These are phyloP conservation scores for Drosophila stalkeri DNA, from an alignment of 2,888 invertebrate genomes.

Conservation along the genomic window DNA sequence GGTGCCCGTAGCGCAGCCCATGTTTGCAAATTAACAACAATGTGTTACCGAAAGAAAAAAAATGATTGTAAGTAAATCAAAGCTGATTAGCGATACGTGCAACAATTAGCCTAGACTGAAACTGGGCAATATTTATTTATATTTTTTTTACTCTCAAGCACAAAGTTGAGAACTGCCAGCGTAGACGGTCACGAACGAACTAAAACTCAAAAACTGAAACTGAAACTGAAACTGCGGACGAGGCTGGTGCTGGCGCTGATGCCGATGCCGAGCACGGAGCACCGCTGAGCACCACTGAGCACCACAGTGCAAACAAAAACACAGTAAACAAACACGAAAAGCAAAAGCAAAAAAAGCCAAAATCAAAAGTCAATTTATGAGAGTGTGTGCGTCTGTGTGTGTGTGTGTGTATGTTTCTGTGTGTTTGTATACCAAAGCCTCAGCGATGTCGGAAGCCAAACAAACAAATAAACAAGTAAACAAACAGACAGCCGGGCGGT, in stretches of 20 bases:
- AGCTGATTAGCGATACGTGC: slow-evolving; percentile 58
- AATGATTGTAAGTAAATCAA: slow-evolving; percentile 21
- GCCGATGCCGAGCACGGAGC: slow-evolving; percentile 15
- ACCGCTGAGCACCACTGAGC: slow-evolving; percentile 15
- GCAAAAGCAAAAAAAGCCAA: slow-evolving; percentile 57
- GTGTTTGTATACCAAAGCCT: slow-evolving; percentile 35
- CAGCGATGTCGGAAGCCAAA: slow-evolving; percentile 66
- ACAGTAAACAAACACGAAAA: slow-evolving; percentile 63
- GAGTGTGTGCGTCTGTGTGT: slow-evolving; percentile 3
- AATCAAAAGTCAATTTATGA: slow-evolving; percentile 53
- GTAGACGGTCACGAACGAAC: slow-evolving; percentile 81
- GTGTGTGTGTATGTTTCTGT: not conserved
- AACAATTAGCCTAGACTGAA: slow-evolving; percentile 42
- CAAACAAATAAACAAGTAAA: slow-evolving; percentile 56
- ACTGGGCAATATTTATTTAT: slow-evolving; percentile 9
- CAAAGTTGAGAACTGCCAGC: slow-evolving; percentile 39
- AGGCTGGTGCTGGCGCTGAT: slow-evolving; percentile 37
- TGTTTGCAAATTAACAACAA: slow-evolving; percentile 42
- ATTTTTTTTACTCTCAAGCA: not conserved
- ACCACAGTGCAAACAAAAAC: slow-evolving; percentile 56
- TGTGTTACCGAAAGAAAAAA: slow-evolving; percentile 1
- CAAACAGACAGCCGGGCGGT: slow-evolving; percentile 55
- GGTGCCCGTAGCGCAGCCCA: slow-evolving; percentile 82
- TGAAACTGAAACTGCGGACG: slow-evolving; percentile 39
- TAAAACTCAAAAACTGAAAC: slow-evolving; percentile 55